Evolutionary conservation across 2,888 invertebrate species (phyloP).

Genomic region (Bellardia pandia): DNA sequence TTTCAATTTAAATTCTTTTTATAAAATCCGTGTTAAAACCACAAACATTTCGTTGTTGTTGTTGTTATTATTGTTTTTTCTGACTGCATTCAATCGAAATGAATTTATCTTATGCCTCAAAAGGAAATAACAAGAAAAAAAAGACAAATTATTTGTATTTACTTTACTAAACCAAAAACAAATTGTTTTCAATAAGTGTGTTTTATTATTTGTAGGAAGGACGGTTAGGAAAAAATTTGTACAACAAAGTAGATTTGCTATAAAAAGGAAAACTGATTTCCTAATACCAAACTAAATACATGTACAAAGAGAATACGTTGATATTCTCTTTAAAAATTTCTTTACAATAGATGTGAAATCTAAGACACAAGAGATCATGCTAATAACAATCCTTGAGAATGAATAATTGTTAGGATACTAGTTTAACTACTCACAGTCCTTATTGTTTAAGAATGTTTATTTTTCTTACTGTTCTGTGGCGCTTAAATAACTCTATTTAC

Average conservation of each 20-base stretch:
- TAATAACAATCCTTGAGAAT: too few species aligned
- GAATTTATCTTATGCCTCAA: conserved; percentile 1
- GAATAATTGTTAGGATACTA: background rate
- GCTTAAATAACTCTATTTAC: conserved; percentile 39
- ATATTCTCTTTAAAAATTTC: too few species aligned
- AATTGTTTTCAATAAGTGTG: conserved; percentile 36
- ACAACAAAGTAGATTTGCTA: too few species aligned
- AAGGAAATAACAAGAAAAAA: background rate
- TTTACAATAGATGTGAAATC: too few species aligned
- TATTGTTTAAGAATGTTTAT: background rate
- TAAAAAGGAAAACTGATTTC: too few species aligned
- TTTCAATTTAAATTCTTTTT: conserved; percentile 28
- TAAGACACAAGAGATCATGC: too few species aligned
- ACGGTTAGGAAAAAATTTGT: background rate
- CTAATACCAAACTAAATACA: too few species aligned
- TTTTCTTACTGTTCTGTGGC: background rate
- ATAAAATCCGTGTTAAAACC: conserved; percentile 17
- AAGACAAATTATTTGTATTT: conserved; percentile 46
- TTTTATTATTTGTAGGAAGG: background rate
- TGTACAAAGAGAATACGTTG: too few species aligned
- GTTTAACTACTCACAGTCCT: background rate
- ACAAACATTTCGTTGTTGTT: background rate
- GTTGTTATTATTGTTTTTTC: background rate
- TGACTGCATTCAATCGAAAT: background rate
- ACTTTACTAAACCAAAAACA: conserved; percentile 39